A percentile compares a stretch with the other conserved stretches of the same genome.
phyloP scores from a whole-genome alignment of 2,113 vertebrate genomes.

The Phyllopteryx taeniolatus region DNA sequence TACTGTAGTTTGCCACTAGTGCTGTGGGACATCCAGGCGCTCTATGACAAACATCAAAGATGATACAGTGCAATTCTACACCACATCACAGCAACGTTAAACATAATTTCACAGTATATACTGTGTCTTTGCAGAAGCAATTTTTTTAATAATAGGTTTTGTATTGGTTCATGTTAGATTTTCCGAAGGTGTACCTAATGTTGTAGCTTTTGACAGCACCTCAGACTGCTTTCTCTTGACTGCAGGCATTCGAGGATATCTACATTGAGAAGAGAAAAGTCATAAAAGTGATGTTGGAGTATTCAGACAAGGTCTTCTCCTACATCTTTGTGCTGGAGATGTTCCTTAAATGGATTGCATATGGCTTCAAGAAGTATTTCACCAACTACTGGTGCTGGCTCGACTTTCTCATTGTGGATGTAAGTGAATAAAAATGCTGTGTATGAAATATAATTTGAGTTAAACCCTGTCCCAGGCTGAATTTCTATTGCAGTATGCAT shows the following conservation, averaged over 20 bases:
- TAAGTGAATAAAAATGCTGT: conserved; percentile 58
- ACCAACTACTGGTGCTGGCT: conserved; percentile 99
- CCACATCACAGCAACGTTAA: no score
- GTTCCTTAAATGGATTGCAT: conserved; percentile 97
- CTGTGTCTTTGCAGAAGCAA: no score
- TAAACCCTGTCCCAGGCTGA: conserved; percentile 6
- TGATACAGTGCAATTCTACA: no score
- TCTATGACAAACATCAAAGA: no score
- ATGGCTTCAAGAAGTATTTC: conserved; percentile 97
- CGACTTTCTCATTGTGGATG: conserved; percentile 90
- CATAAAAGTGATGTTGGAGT: conserved; percentile 88
- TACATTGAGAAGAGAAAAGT: conserved; percentile 90
- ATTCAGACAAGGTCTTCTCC: conserved; percentile 93
- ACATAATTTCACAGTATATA: no score
- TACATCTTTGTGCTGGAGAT: conserved; percentile 97
- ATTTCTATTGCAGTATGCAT: not conserved
- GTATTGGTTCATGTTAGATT: no score
- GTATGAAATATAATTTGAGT: not conserved
- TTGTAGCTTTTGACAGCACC: not conserved
- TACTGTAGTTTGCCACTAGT: no score
- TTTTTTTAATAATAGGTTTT: not conserved
- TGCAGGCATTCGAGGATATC: conserved; percentile 95
- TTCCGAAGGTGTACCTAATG: not conserved
- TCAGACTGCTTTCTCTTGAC: conserved; percentile 1
- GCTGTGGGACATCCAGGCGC: no score